Percentiles rank a stretch among this genome's conserved stretches.
phyloP scores from a whole-genome alignment of 2,797 vertebrate species.

The Cuniculus paca region DNA sequence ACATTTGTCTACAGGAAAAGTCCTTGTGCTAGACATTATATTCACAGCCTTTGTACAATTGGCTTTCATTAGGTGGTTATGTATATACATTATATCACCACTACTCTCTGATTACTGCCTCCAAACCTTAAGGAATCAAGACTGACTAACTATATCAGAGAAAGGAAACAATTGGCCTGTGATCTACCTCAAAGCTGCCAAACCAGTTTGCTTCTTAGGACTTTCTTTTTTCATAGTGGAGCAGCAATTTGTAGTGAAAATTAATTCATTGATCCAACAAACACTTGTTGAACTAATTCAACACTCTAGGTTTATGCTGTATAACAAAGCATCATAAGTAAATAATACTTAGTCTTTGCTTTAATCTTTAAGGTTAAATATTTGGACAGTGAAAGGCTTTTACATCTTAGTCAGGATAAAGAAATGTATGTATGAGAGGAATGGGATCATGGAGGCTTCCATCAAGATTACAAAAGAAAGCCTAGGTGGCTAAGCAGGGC shows the following conservation, averaged over 20 bases:
- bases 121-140: too few species aligned
- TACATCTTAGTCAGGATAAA: not conserved
- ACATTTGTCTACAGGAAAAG: too few species aligned
- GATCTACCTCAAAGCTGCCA: not conserved
- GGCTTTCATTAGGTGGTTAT: too few species aligned
- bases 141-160: too few species aligned
- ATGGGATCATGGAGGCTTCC: not conserved
- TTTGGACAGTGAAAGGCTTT: not conserved
- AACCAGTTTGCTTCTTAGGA: not conserved
- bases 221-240: not conserved
- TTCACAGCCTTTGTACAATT: too few species aligned
- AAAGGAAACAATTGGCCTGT: not conserved
- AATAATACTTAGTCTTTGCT: not conserved
- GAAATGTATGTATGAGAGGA: not conserved
- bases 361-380: not conserved
- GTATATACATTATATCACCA: too few species aligned
- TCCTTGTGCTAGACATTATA: too few species aligned
- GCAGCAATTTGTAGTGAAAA: not conserved
- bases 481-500: not conserved
- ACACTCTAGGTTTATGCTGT: not conserved
- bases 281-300: not conserved
- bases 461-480: not conserved
- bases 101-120: too few species aligned
- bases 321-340: not conserved
- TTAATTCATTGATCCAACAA: not conserved